Percentiles rank a stretch among this genome's conserved stretches.
phyloP scores from a whole-genome alignment of 2,888 invertebrate species.

The Lomographa bimaculata region DNA sequence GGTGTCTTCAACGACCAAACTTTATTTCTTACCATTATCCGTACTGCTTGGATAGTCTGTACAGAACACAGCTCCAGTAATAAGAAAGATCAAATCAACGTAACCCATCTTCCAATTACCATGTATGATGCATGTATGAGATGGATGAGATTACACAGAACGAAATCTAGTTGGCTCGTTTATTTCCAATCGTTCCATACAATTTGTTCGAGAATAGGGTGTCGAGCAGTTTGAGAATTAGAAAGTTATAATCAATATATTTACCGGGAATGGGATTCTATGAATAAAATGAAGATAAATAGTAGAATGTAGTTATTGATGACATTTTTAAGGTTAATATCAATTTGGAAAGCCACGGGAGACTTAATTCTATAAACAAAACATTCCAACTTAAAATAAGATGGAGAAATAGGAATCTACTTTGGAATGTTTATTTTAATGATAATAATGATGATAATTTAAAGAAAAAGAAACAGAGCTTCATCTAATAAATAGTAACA shows the following conservation, averaged over 20 bases:
- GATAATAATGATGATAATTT: too few relatives aligned
- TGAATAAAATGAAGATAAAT: constrained; percentile 21
- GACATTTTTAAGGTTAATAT: constrained; percentile 20
- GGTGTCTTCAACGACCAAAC: too few relatives aligned
- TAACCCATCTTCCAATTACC: constrained; percentile 43
- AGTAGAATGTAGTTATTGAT: constrained; percentile 11
- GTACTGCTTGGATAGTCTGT: too few relatives aligned
- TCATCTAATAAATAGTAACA: too few relatives aligned
- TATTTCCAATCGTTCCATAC: neutral
- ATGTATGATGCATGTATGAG: constrained; percentile 45
- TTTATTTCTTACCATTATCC: too few relatives aligned
- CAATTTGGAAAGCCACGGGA: constrained; percentile 19
- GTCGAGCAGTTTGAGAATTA: constrained; percentile 9
- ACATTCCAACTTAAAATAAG: constrained; percentile 8
- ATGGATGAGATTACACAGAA: constrained; percentile 46
- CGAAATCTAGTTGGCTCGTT: neutral
- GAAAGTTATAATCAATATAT: constrained; percentile 10
- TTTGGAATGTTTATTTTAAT: constrained; percentile 7
- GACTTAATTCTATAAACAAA: constrained; percentile 8
- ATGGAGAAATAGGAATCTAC: constrained; percentile 1
- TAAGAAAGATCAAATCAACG: too few relatives aligned
- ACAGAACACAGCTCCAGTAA: too few relatives aligned
- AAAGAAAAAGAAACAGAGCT: too few relatives aligned
- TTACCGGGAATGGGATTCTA: constrained; percentile 7
- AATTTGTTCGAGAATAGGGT: constrained; percentile 2